These are phyloP conservation scores for Unio pictorum DNA, from an alignment of 2,888 invertebrate species.

Conservation along the genomic window DNA sequence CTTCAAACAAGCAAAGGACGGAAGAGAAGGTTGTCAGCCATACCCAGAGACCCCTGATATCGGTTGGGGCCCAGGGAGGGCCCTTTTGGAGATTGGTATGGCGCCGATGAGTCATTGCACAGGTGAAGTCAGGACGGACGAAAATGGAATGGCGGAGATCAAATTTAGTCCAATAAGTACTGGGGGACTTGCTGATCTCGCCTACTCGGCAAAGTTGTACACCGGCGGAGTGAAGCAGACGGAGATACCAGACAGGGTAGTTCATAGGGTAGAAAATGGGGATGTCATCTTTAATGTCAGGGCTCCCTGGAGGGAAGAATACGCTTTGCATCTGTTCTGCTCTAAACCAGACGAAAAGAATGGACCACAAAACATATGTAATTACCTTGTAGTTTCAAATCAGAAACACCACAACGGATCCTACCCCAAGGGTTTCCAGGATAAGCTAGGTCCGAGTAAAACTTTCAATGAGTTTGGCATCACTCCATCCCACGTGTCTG, in stretches of 20 bases:
- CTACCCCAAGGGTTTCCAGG: conserved; percentile 40
- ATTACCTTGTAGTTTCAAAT: conserved; percentile 41
- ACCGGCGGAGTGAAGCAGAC: conserved; percentile 34
- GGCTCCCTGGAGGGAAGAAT: conserved; percentile 41
- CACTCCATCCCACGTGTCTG: conserved; percentile 28
- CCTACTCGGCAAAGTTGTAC: conserved; percentile 33
- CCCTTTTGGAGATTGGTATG: conserved; percentile 29
- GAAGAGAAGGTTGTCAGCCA: conserved; percentile 37
- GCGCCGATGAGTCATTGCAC: conserved; percentile 46
- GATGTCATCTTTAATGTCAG: conserved; percentile 44
- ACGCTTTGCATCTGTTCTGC: conserved; percentile 36
- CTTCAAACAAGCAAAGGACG: conserved; percentile 24
- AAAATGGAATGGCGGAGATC: conserved; percentile 39
- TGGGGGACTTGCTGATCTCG: conserved; percentile 27
- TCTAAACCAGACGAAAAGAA: conserved; percentile 22
- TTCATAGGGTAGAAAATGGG: conserved; percentile 44
- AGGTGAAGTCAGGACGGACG: conserved; percentile 37
- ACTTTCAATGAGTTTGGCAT: conserved; percentile 31
- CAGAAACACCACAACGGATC: conserved; percentile 37
- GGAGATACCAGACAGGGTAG: conserved; percentile 35
- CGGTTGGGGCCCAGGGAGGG: conserved; percentile 64
- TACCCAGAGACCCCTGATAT: conserved; percentile 60
- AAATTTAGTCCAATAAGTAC: conserved; percentile 33
- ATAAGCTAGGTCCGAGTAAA: conserved; percentile 29
- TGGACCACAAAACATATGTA: conserved; percentile 35